Evolutionary conservation across 1,140 invertebrate genomes (phyloP).

Genomic region (Helicorthomorpha holstii): DNA sequence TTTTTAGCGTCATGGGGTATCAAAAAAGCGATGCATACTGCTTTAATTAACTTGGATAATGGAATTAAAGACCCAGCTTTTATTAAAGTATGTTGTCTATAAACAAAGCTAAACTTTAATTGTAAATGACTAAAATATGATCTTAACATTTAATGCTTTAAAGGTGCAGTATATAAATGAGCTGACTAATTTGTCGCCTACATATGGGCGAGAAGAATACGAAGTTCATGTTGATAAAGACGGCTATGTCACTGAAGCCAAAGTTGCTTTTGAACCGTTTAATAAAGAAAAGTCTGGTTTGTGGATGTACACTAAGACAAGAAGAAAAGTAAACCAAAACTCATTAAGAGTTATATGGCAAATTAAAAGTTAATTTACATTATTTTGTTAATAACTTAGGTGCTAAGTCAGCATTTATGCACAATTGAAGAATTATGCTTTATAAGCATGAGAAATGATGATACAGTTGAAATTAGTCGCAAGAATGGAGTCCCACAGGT

Average conservation of each 20-base stretch:
- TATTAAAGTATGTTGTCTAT: conserved; percentile 11
- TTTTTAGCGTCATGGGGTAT: conserved; percentile 7
- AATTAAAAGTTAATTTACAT: background rate
- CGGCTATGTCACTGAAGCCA: conserved; percentile 36
- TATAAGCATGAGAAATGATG: conserved; percentile 47
- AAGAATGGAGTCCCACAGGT: conserved; percentile 50
- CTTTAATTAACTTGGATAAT: conserved; percentile 6
- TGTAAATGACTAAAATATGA: background rate
- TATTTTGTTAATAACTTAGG: conserved; percentile 26
- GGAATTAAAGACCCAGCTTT: conserved; percentile 10
- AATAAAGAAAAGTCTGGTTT: conserved; percentile 45
- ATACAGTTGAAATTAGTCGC: conserved; percentile 54
- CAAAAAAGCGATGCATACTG: conserved; percentile 8
- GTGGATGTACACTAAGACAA: conserved; percentile 36
- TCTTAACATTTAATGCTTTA: background rate
- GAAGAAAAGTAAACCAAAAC: conserved; percentile 34
- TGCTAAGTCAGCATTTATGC: conserved; percentile 25
- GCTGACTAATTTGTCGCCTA: conserved; percentile 53
- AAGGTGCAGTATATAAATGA: conserved; percentile 57
- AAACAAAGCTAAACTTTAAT: background rate
- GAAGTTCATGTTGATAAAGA: conserved; percentile 44
- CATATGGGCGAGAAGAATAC: conserved; percentile 61
- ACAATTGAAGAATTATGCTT: conserved; percentile 65
- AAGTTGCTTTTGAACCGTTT: conserved; percentile 48
- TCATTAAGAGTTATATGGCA: background rate